Evolutionary conservation across 2,113 vertebrate species (phyloP), one percentile per base, ranked within the genome.

Genomic region (Eidolon helvum): DNA sequence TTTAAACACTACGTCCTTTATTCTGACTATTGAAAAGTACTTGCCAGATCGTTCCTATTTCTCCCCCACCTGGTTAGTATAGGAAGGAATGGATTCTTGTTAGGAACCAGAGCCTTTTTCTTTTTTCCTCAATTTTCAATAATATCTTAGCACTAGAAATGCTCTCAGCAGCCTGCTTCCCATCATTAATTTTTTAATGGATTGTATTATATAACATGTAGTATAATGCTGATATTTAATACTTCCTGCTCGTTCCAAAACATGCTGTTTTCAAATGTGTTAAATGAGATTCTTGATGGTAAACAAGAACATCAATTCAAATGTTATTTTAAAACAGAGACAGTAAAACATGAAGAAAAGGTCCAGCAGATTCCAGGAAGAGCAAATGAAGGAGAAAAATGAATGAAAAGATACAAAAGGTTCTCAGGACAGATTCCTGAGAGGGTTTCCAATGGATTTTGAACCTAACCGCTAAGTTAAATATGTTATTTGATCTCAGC

Each of bases 301-400:
- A 78, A 68, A 87, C n/a, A 87, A 66, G 65, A 68, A 75, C 61
- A 68, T 79, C n/a, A 72, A 50, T 84, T 90, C 43, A 94, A 75
- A 91, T 80, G 33, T 69, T 91, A 19, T 55, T 38, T 69, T 77
- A 75, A 85, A 69, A 95, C 45, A 45, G 24, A 89, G 74, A 18
- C 9, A 89, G 22, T 30, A 43, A 85, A 93, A n/a, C 14, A 5
- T 50, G 14, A 38, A 59, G 74, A 53, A 55, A 72, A 80, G 26
- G 38, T 28, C 38, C 9, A 6, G 33, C 11, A 50, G 57, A 35
- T 75, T 77, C 77, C 35, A 57, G 12, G 30, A 92, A 9, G 33
- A 85, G 24, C 28, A 79, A 50, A 48, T 33, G 43, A 78, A 74
- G 55, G 72, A 59, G 38, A 65, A 68, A 33, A 61, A 16, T 38